phyloP scores from a whole-genome alignment of 2,797 vertebrate species.

The Eulemur albifrons region DNA sequence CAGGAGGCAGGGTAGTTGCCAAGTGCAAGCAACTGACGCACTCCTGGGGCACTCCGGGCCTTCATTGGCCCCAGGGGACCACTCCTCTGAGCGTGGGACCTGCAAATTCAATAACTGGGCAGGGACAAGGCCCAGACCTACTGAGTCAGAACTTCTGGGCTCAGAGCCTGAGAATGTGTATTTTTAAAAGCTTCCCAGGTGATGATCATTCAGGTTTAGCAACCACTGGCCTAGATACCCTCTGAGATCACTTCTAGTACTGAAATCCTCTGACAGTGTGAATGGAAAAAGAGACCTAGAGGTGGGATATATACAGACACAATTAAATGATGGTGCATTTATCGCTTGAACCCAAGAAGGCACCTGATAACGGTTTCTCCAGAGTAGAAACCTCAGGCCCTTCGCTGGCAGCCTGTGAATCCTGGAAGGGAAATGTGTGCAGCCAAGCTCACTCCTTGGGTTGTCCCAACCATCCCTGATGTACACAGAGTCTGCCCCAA shows the following conservation, averaged over 20 bases:
- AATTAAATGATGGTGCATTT: neutral
- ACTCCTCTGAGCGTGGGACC: slow-evolving; percentile 14
- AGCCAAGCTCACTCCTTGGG: neutral
- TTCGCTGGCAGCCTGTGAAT: neutral
- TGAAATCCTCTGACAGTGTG: neutral
- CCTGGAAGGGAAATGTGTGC: neutral
- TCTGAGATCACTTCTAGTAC: neutral
- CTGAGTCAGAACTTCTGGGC: neutral
- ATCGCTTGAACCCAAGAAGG: neutral
- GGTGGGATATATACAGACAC: neutral
- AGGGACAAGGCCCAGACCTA: neutral
- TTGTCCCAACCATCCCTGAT: neutral
- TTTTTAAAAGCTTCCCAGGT: slow-evolving; percentile 2
- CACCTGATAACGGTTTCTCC: neutral
- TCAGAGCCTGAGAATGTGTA: neutral
- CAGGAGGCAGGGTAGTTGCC: slow-evolving; percentile 33
- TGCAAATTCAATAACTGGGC: neutral
- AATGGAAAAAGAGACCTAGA: neutral
- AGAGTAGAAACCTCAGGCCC: neutral
- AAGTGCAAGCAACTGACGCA: neutral
- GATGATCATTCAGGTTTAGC: neutral
- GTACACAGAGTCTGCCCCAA: neutral
- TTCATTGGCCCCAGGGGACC: neutral
- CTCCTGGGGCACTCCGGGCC: neutral
- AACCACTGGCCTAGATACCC: neutral